Percentiles rank a stretch among this genome's conserved stretches.
Evolutionary conservation across 1,140 invertebrate genomes (phyloP).

Genomic region (Aphelinus atriplicis): DNA sequence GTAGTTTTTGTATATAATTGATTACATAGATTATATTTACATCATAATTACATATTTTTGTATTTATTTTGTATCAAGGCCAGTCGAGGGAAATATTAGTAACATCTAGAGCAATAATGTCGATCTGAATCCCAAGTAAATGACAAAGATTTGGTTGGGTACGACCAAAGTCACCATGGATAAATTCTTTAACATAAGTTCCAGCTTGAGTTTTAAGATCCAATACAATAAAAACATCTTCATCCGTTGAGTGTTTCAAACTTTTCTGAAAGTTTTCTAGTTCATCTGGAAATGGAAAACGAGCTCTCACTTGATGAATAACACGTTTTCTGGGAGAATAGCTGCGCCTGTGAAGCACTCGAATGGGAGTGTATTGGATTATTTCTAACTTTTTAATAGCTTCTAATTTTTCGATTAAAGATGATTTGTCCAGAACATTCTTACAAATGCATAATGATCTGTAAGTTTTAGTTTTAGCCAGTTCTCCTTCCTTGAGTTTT

Average conservation of each 20-base stretch:
- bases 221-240: slow-evolving; percentile 71
- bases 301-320: slow-evolving; percentile 72
- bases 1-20: no score
- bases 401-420: slow-evolving; percentile 67
- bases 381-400: slow-evolving; percentile 70
- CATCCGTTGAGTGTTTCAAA: slow-evolving; percentile 27
- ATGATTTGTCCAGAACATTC: slow-evolving; percentile 49
- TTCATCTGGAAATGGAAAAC: slow-evolving; percentile 45
- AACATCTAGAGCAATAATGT: slow-evolving; percentile 78
- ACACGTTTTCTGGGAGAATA: slow-evolving; percentile 72
- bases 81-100: slow-evolving; percentile 74
- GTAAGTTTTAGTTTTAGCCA: slow-evolving; percentile 86
- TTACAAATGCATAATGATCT: slow-evolving; percentile 77
- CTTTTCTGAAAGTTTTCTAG: slow-evolving; percentile 42
- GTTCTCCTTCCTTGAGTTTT: slow-evolving; percentile 86
- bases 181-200: slow-evolving; percentile 97
- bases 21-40: no score
- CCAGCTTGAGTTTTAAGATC: slow-evolving; percentile 88
- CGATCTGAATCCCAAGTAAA: slow-evolving; percentile 77
- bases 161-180: slow-evolving; percentile 93
- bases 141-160: slow-evolving; percentile 82
- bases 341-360: slow-evolving; percentile 68
- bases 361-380: neutral
- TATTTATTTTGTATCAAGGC: slow-evolving; percentile 65
- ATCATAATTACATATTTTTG: no score